Evolutionary conservation across 2,797 vertebrate genomes (phyloP).

Genomic region (Melanotaenia nigrans): DNA sequence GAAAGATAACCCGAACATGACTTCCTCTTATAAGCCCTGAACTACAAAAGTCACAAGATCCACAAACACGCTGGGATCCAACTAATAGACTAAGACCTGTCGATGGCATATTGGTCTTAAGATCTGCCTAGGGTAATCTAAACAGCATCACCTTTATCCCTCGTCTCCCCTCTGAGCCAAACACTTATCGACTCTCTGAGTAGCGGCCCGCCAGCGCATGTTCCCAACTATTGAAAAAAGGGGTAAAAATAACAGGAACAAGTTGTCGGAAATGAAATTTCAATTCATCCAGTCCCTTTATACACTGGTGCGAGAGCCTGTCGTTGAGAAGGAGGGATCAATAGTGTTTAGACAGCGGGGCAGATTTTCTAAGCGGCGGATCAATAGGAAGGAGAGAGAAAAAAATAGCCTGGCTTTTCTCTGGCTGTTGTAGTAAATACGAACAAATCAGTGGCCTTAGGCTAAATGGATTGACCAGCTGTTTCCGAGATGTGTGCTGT

Average conservation of each 20-base stretch:
- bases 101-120: slow-evolving; percentile 21
- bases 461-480: slow-evolving; percentile 92
- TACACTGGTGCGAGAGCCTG: slow-evolving; percentile 87
- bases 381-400: slow-evolving; percentile 91
- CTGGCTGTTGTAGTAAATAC: slow-evolving; percentile 88
- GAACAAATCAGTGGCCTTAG: slow-evolving; percentile 92
- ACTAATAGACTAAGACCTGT: slow-evolving; percentile 29
- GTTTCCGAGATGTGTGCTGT: slow-evolving; percentile 86
- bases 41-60: slow-evolving; percentile 5
- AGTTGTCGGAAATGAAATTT: slow-evolving; percentile 96
- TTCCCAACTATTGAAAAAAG: slow-evolving; percentile 79
- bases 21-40: slow-evolving; percentile 17
- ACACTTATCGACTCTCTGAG: slow-evolving; percentile 80
- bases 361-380: slow-evolving; percentile 93
- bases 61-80: slow-evolving; percentile 22
- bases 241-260: slow-evolving; percentile 91
- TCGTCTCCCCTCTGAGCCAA: slow-evolving; percentile 63
- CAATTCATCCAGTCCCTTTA: slow-evolving; percentile 94
- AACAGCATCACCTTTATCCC: slow-evolving; percentile 51
- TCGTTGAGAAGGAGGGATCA: slow-evolving; percentile 89
- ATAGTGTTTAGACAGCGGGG: slow-evolving; percentile 96
- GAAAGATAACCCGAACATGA: slow-evolving; percentile 1
- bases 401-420: slow-evolving; percentile 88
- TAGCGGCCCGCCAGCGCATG: slow-evolving; percentile 73
- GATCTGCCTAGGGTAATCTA: slow-evolving; percentile 46